These are phyloP conservation scores for Nebria ingens DNA, from an alignment of 1,140 invertebrate genomes.

Conservation along the genomic window DNA sequence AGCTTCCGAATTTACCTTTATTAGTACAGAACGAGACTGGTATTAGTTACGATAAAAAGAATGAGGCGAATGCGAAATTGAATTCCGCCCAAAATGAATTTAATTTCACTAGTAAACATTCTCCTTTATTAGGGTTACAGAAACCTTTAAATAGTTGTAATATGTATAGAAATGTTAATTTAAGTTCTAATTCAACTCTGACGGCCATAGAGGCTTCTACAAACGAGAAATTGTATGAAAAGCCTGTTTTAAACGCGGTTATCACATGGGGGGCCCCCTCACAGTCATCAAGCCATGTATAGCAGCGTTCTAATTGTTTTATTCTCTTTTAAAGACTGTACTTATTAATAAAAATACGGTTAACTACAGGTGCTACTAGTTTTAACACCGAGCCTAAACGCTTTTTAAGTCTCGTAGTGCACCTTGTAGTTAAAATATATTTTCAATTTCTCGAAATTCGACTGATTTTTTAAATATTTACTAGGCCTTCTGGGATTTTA, in stretches of 20 bases:
- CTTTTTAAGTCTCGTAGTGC: too few relatives aligned
- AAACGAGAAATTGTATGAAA: background rate
- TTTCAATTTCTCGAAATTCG: too few relatives aligned
- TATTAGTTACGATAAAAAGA: conserved; percentile 19
- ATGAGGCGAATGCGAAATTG: conserved; percentile 23
- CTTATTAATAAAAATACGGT: too few relatives aligned
- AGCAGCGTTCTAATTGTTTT: background rate
- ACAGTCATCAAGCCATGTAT: background rate
- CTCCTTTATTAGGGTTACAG: background rate
- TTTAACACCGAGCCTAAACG: too few relatives aligned
- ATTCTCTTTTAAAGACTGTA: conserved; percentile 4
- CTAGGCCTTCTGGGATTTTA: too few relatives aligned
- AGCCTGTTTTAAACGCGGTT: background rate
- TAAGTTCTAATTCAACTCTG: background rate
- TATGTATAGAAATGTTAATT: conserved; percentile 4
- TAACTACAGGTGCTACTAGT: too few relatives aligned
- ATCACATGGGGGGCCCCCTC: background rate
- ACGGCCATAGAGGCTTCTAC: background rate
- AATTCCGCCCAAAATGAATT: conserved; percentile 16
- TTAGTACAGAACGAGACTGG: conserved; percentile 18
- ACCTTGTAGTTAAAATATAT: too few relatives aligned
- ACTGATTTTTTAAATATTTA: too few relatives aligned
- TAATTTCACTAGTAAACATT: background rate
- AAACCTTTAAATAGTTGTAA: background rate
- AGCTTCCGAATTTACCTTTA: conserved; percentile 19